Percentiles rank a stretch among this genome's conserved stretches.
Conservation (phyloP, 2,797 vertebrate genomes). For the Scomberomorus guttatus region DNA sequence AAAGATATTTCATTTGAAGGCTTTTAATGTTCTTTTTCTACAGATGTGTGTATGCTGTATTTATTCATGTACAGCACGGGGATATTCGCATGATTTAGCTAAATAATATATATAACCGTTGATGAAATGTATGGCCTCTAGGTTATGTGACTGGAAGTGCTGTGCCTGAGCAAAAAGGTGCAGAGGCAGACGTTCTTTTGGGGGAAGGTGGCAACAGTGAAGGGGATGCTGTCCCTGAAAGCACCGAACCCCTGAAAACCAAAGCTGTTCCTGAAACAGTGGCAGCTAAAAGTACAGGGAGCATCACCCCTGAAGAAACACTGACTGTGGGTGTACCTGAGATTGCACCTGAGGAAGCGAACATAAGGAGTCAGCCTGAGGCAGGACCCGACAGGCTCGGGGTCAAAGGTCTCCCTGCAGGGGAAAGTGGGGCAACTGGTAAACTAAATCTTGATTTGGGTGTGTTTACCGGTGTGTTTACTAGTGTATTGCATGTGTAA, state of each 20-base stretch:
- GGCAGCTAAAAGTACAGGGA: conserved; percentile 33
- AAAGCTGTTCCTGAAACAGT: conserved; percentile 59
- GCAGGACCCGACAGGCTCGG: conserved; percentile 22
- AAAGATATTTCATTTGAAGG: neutral
- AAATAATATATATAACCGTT: conserved; percentile 15
- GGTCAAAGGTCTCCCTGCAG: conserved; percentile 56
- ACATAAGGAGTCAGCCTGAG: conserved; percentile 47
- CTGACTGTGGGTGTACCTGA: conserved; percentile 22
- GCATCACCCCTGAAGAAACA: conserved; percentile 27
- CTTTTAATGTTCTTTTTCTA: neutral
- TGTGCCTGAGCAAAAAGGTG: conserved; percentile 64
- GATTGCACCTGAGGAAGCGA: conserved; percentile 44
- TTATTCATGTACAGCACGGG: neutral
- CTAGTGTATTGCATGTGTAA: conserved; percentile 51
- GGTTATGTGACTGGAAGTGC: conserved; percentile 75
- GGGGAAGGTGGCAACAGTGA: conserved; percentile 43
- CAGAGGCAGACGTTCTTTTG: conserved; percentile 58
- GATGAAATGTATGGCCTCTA: conserved; percentile 66
- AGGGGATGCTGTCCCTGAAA: conserved; percentile 43
- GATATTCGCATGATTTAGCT: neutral
- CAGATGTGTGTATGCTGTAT: neutral
- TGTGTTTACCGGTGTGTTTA: conserved; percentile 5
- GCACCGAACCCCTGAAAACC: conserved; percentile 34
- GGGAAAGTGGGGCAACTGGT: conserved; percentile 60
- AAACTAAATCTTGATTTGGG: conserved; percentile 51